Percentiles rank a stretch among this genome's conserved stretches.
Conservation (phyloP, 2,113 vertebrate genomes). For the Rhinogobius similis region DNA sequence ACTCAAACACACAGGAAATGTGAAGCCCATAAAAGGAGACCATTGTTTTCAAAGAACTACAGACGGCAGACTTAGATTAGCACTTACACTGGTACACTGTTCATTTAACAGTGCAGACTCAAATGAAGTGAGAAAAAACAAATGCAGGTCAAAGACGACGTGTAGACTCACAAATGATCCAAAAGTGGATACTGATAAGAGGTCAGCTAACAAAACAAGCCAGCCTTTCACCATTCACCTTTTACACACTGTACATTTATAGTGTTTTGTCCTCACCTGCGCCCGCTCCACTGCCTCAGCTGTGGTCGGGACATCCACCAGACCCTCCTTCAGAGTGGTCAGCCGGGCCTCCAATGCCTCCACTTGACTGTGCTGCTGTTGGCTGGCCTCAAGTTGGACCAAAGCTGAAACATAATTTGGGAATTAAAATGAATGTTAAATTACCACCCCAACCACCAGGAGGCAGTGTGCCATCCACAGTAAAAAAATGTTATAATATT, state of each 20-base stretch:
- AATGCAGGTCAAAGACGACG: neutral
- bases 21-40: slow-evolving; percentile 45
- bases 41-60: slow-evolving; percentile 43
- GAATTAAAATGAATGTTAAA: neutral
- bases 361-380: slow-evolving; percentile 61
- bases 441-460: slow-evolving; percentile 34
- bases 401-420: slow-evolving; percentile 63
- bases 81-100: slow-evolving; percentile 18
- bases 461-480: slow-evolving; percentile 19
- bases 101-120: slow-evolving; percentile 11
- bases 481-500: neutral
- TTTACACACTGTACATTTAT: neutral
- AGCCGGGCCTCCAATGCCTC: slow-evolving; percentile 76
- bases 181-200: neutral
- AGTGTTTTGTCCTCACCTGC: slow-evolving; percentile 57
- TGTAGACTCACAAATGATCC: neutral
- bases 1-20: slow-evolving; percentile 35
- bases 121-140: neutral
- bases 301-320: slow-evolving; percentile 74
- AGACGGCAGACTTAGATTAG: slow-evolving; percentile 25
- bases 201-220: neutral
- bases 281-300: slow-evolving; percentile 79
- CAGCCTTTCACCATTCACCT: neutral
- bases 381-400: slow-evolving; percentile 49
- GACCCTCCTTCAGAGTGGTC: slow-evolving; percentile 48